These are phyloP conservation scores for Nanger granti DNA, from an alignment of 2,113 vertebrate species.

Conservation along the genomic window DNA sequence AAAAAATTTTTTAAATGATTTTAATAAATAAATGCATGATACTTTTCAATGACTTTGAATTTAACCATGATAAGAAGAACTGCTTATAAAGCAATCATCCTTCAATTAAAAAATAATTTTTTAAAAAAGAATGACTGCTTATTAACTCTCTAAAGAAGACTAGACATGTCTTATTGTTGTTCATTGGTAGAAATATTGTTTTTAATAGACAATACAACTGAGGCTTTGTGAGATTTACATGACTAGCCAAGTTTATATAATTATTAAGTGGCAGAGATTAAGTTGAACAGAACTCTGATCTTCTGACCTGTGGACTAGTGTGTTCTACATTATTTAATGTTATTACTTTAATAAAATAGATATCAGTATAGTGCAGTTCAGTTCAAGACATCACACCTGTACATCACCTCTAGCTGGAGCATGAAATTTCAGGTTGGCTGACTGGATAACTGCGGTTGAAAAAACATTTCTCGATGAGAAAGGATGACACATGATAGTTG, in stretches of 20 bases:
- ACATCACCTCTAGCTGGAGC: background rate
- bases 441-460: background rate
- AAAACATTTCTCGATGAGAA: background rate
- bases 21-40: background rate
- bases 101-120: background rate
- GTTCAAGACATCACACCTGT: background rate
- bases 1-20: accelerated
- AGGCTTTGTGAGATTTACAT: background rate
- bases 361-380: background rate
- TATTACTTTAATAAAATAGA: background rate
- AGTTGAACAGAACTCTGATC: background rate
- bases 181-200: background rate
- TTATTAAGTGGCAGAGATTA: background rate
- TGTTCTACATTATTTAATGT: background rate
- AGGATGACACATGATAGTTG: background rate
- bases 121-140: background rate
- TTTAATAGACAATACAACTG: background rate
- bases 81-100: background rate
- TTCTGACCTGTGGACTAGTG: background rate
- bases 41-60: constrained; percentile 12
- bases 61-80: background rate
- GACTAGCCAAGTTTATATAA: background rate
- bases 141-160: background rate
- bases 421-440: background rate
- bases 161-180: background rate